Evolutionary conservation across 2,888 invertebrate genomes (phyloP), one percentile per base, ranked within the genome.

Genomic region (Athrips mouffetella): DNA sequence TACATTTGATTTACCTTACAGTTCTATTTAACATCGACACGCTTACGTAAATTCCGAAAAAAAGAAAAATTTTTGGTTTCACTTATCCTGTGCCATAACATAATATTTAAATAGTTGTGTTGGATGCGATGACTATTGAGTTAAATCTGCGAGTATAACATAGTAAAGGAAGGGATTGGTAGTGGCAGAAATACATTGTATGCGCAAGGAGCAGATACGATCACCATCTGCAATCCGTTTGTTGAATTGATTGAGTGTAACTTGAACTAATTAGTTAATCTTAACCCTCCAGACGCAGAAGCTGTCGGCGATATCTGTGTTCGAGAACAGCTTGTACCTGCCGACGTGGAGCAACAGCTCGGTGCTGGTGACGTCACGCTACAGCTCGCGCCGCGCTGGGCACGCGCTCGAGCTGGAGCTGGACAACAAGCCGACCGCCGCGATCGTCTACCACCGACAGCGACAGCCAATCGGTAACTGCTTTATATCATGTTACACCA

Each of bases 381-480:
- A 20, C 31, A 45, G 42, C 29, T 40, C 46, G 56, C 45, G 51
- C 54, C 29, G 52, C 47, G 44, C 27, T 20, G 21, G 49, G 45
- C 46, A 10, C 25, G 13, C 10, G 13, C 25, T 50, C 29, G 39
- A 50, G 15, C 21, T 64, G 11, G 33, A 49, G 13, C 54, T 68
- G 40, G 48, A 52, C 49, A 60, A 64, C 27, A 62, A 91, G 29
- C 93, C 93, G 10, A 89, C 90, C 65, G 90, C 91, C 63, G 90
- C 93, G 59, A 90, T 93, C 57, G 91, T 94, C 41, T 95, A 92
- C 78, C 96, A 96, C 82, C 89, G 93, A 48, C 94, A 93, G 73
- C 85, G 92, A 49, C 96, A 96, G 77, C 96, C 96, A 91, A 8
- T 87, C 71, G 78, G 79, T 68, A 33, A 42, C 27, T 27, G 27